A percentile compares a stretch with the other conserved stretches of the same genome.
These are phyloP conservation scores for Cromileptes altivelis DNA, from an alignment of 2,113 vertebrate genomes.

Conservation along the genomic window DNA sequence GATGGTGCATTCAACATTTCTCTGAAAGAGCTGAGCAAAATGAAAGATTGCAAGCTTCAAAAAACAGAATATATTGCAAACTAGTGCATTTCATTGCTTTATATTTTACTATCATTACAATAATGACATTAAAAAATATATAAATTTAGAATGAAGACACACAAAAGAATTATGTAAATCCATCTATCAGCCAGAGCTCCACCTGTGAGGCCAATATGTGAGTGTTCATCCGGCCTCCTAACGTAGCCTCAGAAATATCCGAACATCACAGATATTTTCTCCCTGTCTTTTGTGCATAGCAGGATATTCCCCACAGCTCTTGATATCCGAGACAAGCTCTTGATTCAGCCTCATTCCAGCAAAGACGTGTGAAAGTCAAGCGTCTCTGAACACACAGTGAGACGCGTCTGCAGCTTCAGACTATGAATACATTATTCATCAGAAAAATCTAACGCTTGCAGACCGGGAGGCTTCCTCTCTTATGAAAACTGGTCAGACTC, in stretches of 20 bases:
- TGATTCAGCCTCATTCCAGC: constrained; percentile 78
- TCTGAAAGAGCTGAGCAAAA: background rate
- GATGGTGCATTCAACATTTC: background rate
- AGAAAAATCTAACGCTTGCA: constrained; percentile 64
- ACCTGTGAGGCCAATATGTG: background rate
- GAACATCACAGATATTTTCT: constrained; percentile 19
- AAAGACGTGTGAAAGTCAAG: constrained; percentile 78
- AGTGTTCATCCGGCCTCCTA: constrained; percentile 1
- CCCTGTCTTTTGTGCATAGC: constrained; percentile 23
- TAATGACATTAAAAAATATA: background rate
- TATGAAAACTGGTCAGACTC: constrained; percentile 52
- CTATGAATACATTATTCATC: constrained; percentile 79
- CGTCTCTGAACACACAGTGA: constrained; percentile 75
- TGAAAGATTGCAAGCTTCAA: background rate
- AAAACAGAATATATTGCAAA: background rate
- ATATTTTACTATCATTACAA: background rate
- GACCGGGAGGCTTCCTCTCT: constrained; percentile 45
- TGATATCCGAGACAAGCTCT: constrained; percentile 61
- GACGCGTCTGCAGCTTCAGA: constrained; percentile 61
- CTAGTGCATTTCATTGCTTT: background rate
- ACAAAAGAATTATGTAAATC: background rate
- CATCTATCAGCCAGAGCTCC: background rate
- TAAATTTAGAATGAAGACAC: background rate
- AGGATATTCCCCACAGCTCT: constrained; percentile 57
- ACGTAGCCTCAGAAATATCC: constrained; percentile 19